Base-by-base conservation (phyloP, 2,113 vertebrate species). In the Pelusios castaneus region DNA sequence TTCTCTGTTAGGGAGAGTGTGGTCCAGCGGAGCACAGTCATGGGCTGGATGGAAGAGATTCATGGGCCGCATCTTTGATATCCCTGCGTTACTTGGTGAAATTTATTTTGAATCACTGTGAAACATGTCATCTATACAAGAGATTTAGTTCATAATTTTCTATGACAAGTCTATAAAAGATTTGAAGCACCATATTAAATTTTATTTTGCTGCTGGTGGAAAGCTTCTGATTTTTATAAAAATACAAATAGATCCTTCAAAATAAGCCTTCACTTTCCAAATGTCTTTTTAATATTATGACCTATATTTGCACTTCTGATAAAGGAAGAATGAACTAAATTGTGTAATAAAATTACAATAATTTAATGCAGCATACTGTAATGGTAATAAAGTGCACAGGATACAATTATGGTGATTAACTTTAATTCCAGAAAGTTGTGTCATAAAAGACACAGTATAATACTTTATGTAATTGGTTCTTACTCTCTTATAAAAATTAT, bases 401-500 rank as follows among this genome's bases (percentile, higher is more conserved):
- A 24, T 89, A 55, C 19, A 89, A 87, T 93, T 92, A 87, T 75
- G 77, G 45, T 60, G 92, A 92, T 95, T 94, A 95, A 91, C 43
- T 92, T 92, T 92, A 94, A 96, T 88, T 94, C 63, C 90, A 94
- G 49, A 92, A 79, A 87, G n/a, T 75, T 92, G 49, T 92, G 67
- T 84, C 70, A 89, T 93, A 95, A 92, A 83, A 43, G n/a, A 94
- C 41, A 88, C 27, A 82, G 73, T 52, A 87, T 85, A 82, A 63
- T 60, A 49, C 17, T 41, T 88, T 87, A 77, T 77, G 27, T 45
- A 95, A 95, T 80, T 91, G 83, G 17, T 75, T 92, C 79, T 93
- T 82, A 80, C 73, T 60, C 45, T 92, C 43, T 84, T 92, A 84
- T 54, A 97, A 81, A 96, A 96, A 77, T 27, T 73, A 73, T 63